These are phyloP conservation scores for Haemorhous mexicanus DNA, from an alignment of 2,113 vertebrate species.

Conservation along the genomic window DNA sequence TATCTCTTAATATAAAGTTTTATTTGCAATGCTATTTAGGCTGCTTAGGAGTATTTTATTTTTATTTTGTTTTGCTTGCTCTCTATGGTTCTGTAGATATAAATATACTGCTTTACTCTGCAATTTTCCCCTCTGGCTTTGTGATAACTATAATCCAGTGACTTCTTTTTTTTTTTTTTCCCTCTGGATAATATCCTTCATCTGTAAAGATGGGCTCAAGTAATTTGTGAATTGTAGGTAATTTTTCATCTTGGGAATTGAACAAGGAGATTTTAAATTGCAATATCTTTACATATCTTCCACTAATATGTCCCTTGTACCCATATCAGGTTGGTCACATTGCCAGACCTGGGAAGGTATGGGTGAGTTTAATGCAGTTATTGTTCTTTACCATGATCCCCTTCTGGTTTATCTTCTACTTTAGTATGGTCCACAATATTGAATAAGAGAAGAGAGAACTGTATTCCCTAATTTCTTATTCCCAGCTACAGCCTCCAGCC, in stretches of 20 bases:
- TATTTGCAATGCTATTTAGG: constrained; percentile 27
- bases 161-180: background rate
- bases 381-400: background rate
- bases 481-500: background rate
- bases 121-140: constrained; percentile 12
- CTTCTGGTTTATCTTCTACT: background rate
- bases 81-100: background rate
- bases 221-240: background rate
- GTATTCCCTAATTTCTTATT: background rate
- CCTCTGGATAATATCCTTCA: background rate
- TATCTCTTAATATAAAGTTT: constrained; percentile 30
- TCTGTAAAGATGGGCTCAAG: background rate
- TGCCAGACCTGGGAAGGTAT: background rate
- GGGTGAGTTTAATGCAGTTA: background rate
- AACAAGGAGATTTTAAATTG: background rate
- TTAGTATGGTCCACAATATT: background rate
- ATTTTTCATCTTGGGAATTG: background rate
- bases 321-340: background rate
- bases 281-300: background rate
- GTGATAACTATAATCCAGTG: background rate
- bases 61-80: constrained; percentile 48
- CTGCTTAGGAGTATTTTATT: constrained; percentile 38
- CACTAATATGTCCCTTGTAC: background rate
- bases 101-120: background rate
- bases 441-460: background rate